Evolutionary conservation across 2,113 vertebrate species (phyloP).

Genomic region (Phaethornis superciliosus): DNA sequence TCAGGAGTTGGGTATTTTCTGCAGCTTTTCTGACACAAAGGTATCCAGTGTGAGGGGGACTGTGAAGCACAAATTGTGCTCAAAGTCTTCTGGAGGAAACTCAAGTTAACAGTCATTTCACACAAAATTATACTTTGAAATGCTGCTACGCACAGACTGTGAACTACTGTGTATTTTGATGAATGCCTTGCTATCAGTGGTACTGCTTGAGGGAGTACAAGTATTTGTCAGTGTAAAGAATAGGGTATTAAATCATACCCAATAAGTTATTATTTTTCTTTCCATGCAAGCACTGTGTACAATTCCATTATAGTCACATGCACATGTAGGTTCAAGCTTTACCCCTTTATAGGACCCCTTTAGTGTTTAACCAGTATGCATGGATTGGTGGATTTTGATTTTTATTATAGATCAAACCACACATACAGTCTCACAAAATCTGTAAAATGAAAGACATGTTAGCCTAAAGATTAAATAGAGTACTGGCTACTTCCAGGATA

Average conservation of each 20-base stretch:
- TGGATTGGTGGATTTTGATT: background rate
- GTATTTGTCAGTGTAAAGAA: background rate
- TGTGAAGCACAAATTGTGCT: background rate
- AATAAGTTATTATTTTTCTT: background rate
- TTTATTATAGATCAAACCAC: background rate
- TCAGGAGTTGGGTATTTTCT: background rate
- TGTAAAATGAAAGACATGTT: accelerated
- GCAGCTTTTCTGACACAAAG: background rate
- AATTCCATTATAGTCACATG: background rate
- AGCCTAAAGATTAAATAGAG: background rate
- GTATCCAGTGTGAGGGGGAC: accelerated
- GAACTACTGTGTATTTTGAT: background rate
- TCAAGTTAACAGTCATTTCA: background rate
- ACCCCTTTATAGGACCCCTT: accelerated
- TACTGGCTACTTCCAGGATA: background rate
- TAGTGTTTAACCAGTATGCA: accelerated
- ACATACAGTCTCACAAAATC: background rate
- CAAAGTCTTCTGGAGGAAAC: background rate
- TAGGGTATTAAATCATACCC: background rate
- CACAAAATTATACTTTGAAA: background rate
- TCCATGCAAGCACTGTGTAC: background rate
- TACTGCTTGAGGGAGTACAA: background rate
- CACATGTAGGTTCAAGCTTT: accelerated
- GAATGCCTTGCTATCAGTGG: background rate
- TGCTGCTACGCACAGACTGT: background rate